Evolutionary conservation across 2,113 vertebrate species (phyloP).

Genomic region (Toxostoma redivivum): DNA sequence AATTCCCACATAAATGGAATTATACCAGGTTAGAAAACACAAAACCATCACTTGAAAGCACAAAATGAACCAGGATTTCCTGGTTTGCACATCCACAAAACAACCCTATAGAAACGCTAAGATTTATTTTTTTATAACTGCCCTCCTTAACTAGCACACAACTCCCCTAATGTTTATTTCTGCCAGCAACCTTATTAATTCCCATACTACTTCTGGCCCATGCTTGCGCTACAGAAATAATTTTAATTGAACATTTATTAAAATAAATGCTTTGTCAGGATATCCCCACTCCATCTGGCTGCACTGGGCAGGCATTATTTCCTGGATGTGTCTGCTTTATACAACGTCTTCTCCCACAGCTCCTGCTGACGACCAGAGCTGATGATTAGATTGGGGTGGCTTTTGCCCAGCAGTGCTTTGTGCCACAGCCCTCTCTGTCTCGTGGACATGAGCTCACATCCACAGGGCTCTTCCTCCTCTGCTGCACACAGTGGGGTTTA

Average conservation of each 20-base stretch:
- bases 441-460: not conserved
- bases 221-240: slow-evolving; percentile 12
- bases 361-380: not conserved
- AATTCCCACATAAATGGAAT: not conserved
- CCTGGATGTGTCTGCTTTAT: slow-evolving; percentile 54
- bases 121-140: not conserved
- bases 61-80: not conserved
- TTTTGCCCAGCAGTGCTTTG: not conserved
- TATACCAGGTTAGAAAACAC: not conserved
- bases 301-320: slow-evolving; percentile 43
- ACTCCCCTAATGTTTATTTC: not conserved
- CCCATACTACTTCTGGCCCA: slow-evolving; percentile 30
- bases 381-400: slow-evolving; percentile 33
- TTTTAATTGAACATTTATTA: slow-evolving; percentile 53
- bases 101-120: accelerated
- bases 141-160: not conserved
- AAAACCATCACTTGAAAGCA: not conserved
- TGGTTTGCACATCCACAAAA: not conserved
- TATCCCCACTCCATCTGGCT: slow-evolving; percentile 46
- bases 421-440: not conserved
- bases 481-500: not conserved
- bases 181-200: slow-evolving; percentile 27
- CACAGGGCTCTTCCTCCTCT: not conserved
- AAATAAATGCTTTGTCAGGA: slow-evolving; percentile 59
- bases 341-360: not conserved